phyloP scores from a whole-genome alignment of 2,888 invertebrate genomes.

The Amphimallon solstitiale region DNA sequence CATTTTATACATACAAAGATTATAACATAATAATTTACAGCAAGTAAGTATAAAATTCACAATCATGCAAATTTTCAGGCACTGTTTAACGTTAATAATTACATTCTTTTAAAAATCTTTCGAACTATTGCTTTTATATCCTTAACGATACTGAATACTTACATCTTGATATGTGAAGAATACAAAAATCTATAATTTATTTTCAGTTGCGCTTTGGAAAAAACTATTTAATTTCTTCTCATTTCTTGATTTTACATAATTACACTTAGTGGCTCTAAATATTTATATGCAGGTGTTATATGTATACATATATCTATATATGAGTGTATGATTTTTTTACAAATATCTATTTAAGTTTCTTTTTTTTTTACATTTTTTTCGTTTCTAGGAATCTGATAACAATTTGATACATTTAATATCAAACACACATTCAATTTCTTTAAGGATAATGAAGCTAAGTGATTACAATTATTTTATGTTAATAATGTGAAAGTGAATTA shows the following conservation, averaged over 20 bases:
- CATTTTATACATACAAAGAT: slow-evolving; percentile 24
- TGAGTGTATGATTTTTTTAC: no score
- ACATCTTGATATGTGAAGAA: slow-evolving; percentile 37
- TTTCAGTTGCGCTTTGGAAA: neutral
- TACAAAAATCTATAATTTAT: slow-evolving; percentile 14
- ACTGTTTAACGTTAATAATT: slow-evolving; percentile 42
- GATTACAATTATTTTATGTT: slow-evolving; percentile 20
- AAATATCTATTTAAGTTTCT: no score
- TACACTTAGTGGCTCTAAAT: no score
- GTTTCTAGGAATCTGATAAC: neutral
- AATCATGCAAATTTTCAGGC: slow-evolving; percentile 46
- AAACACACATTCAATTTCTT: slow-evolving; percentile 39
- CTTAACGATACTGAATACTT: slow-evolving; percentile 44
- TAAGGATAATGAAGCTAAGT: slow-evolving; percentile 42
- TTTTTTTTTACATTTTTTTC: no score
- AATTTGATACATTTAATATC: slow-evolving; percentile 18
- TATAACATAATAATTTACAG: slow-evolving; percentile 30
- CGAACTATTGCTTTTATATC: slow-evolving; percentile 43
- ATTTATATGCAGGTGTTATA: neutral
- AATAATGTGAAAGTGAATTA: neutral
- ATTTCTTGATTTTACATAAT: no score
- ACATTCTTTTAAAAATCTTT: no score
- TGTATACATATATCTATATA: no score
- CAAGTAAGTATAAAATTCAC: slow-evolving; percentile 43
- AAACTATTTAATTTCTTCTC: neutral